phyloP scores from a whole-genome alignment of 1,140 invertebrate species.

The Elymnias hypermnestra region DNA sequence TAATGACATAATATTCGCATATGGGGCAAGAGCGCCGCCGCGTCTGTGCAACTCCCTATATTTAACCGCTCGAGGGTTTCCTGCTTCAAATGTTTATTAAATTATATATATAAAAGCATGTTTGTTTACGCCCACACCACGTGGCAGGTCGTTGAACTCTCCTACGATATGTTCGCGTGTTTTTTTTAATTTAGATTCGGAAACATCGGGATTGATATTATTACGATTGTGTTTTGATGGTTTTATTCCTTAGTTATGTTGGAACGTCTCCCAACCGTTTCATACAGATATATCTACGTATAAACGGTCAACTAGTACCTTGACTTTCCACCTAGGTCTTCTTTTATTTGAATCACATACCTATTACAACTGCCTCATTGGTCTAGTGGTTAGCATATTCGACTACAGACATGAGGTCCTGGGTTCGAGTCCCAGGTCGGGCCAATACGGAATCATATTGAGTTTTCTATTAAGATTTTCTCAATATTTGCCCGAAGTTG shows the following conservation, averaged over 20 bases:
- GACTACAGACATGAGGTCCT: too few relatives aligned
- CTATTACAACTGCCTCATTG: too few relatives aligned
- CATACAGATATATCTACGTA: background rate
- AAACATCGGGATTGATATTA: constrained; percentile 11
- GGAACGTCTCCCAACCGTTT: background rate
- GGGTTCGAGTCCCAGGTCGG: too few relatives aligned
- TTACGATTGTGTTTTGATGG: constrained; percentile 1
- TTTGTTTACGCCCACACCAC: constrained; percentile 50
- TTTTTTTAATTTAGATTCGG: constrained; percentile 10
- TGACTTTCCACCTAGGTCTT: too few relatives aligned
- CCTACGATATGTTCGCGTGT: constrained; percentile 31
- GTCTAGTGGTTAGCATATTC: too few relatives aligned
- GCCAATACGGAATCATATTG: too few relatives aligned
- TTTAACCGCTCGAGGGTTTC: constrained; percentile 67
- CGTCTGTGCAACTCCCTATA: constrained; percentile 53
- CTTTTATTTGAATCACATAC: too few relatives aligned
- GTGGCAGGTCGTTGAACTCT: constrained; percentile 42
- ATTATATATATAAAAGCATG: constrained; percentile 54
- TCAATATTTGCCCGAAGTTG: too few relatives aligned
- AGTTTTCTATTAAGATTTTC: too few relatives aligned
- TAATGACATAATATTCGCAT: constrained; percentile 43
- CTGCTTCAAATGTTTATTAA: constrained; percentile 64
- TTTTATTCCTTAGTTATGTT: background rate
- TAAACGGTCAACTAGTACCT: too few relatives aligned
- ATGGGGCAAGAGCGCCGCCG: constrained; percentile 23